A percentile compares a stretch with the other conserved stretches of the same genome.
phyloP scores from a whole-genome alignment of 1,140 invertebrate genomes.

The Catajapyx aquilonaris region DNA sequence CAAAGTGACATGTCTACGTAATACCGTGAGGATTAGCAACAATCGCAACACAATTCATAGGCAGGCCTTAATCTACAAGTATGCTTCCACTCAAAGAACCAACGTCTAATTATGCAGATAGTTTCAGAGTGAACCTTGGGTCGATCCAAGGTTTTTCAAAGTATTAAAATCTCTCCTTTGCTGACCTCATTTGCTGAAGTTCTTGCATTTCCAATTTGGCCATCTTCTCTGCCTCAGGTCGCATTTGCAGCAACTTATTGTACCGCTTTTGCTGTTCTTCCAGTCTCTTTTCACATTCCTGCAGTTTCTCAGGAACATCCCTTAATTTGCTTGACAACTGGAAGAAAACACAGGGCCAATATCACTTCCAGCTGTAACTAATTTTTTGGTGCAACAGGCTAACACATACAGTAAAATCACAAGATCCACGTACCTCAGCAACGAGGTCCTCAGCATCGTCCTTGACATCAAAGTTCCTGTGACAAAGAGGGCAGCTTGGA shows the following conservation, averaged over 20 bases:
- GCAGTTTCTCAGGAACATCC: constrained; percentile 27
- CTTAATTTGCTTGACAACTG: constrained; percentile 29
- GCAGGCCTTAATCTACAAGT: no score
- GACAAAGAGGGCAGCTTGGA: constrained; percentile 61
- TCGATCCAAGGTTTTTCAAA: no score
- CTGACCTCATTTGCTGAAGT: constrained; percentile 23
- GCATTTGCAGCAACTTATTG: constrained; percentile 35
- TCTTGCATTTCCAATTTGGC: constrained; percentile 18
- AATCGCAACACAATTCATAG: no score
- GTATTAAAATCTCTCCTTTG: no score
- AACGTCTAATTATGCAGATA: constrained; percentile 2
- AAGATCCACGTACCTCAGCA: constrained; percentile 21
- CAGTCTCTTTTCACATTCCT: constrained; percentile 25
- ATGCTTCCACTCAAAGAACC: constrained; percentile 2
- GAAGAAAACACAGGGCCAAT: constrained; percentile 9
- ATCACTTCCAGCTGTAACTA: no score
- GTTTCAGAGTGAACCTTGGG: no score
- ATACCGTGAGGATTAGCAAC: no score
- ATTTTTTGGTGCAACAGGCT: no score
- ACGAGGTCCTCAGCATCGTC: constrained; percentile 38
- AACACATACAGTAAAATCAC: no score
- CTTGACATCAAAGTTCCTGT: constrained; percentile 43
- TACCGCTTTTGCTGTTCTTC: constrained; percentile 28
- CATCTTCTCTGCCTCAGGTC: constrained; percentile 29
- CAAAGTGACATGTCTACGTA: no score